phyloP scores from a whole-genome alignment of 2,888 invertebrate species.

The Pomacea canaliculata region DNA sequence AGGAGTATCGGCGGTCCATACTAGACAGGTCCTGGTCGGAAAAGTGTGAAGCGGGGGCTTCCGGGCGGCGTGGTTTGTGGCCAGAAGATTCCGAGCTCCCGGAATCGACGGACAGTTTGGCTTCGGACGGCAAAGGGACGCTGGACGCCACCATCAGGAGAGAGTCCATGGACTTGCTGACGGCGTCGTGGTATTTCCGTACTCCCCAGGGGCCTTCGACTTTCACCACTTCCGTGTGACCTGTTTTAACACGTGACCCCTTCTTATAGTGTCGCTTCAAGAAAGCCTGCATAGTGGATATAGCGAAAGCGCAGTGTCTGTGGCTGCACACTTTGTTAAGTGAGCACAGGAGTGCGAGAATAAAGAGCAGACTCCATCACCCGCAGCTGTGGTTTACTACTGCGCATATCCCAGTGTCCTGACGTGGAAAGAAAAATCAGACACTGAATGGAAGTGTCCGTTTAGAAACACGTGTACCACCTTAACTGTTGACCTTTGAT shows the following conservation, averaged over 20 bases:
- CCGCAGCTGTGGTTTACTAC: no score
- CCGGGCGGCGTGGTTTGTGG: not conserved
- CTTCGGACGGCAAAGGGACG: slow-evolving; percentile 33
- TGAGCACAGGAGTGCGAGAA: no score
- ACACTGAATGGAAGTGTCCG: no score
- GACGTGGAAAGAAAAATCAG: no score
- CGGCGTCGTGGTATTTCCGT: slow-evolving; percentile 31
- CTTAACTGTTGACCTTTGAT: no score
- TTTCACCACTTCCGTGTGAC: slow-evolving; percentile 20
- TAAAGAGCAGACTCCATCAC: no score
- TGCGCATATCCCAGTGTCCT: no score
- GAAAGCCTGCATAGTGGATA: slow-evolving; percentile 20
- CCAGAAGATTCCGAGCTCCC: not conserved
- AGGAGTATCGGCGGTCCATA: slow-evolving; percentile 23
- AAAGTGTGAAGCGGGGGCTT: not conserved
- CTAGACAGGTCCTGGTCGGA: slow-evolving; percentile 14
- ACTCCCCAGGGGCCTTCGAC: slow-evolving; percentile 8
- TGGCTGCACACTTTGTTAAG: not conserved
- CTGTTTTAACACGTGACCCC: slow-evolving; percentile 9
- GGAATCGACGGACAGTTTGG: slow-evolving; percentile 12
- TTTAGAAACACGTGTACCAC: no score
- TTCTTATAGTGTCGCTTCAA: slow-evolving; percentile 28
- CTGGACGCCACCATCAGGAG: slow-evolving; percentile 39
- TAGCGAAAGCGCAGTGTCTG: not conserved
- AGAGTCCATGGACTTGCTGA: slow-evolving; percentile 40